Evolutionary conservation across 2,797 vertebrate genomes (phyloP).

Genomic region (Spinus olivaceus): DNA sequence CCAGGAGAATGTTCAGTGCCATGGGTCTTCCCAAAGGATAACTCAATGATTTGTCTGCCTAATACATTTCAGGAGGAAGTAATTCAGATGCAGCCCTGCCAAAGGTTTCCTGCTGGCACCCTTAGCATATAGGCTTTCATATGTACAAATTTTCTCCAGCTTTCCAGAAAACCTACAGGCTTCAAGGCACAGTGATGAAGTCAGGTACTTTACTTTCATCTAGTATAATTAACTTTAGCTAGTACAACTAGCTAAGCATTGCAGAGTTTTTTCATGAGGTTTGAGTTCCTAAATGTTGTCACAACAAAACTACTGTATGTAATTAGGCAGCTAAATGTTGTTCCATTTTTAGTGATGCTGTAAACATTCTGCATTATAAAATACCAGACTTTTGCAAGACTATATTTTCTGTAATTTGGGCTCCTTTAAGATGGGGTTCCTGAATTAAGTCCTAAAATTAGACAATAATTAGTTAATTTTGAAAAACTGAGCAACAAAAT

Average conservation of each 20-base stretch:
- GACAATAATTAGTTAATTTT: neutral
- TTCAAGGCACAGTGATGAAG: accelerated
- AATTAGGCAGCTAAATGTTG: neutral
- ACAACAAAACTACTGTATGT: neutral
- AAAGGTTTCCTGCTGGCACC: neutral
- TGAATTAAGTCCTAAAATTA: neutral
- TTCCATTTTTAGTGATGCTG: neutral
- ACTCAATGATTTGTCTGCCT: neutral
- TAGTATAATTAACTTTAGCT: neutral
- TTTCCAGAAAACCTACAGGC: neutral
- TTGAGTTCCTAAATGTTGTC: neutral
- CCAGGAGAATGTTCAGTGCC: neutral
- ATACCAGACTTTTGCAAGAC: neutral
- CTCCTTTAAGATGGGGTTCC: neutral
- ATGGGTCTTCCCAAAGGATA: neutral
- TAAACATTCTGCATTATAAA: neutral
- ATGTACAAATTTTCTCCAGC: neutral
- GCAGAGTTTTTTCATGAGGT: neutral
- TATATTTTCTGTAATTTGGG: neutral
- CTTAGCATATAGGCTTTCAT: neutral
- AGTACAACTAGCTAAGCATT: neutral
- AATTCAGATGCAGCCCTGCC: neutral
- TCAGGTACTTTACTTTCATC: neutral
- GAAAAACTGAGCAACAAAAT: neutral
- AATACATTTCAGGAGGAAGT: neutral